These are phyloP conservation scores for Epistrophe grossulariae DNA, from an alignment of 2,888 invertebrate species.

Conservation along the genomic window DNA sequence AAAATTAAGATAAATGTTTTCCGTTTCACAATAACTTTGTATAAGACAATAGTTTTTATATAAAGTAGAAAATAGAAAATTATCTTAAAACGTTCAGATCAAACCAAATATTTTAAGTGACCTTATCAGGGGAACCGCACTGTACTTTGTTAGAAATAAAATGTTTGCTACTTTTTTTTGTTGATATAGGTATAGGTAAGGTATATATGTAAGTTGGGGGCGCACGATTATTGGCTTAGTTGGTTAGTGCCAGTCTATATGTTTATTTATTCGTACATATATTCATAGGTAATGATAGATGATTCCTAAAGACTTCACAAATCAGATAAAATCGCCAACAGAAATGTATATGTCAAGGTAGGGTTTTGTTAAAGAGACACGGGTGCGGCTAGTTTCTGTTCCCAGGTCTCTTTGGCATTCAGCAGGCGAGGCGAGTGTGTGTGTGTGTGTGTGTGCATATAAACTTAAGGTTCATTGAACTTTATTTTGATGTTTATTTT, in stretches of 20 bases:
- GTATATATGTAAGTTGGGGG: conserved; percentile 27
- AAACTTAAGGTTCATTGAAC: conserved; percentile 45
- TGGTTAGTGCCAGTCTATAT: conserved; percentile 45
- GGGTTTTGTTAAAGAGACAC: conserved; percentile 11
- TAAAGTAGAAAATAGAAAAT: no score
- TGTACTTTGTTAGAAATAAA: conserved; percentile 34
- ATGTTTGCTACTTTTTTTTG: not conserved
- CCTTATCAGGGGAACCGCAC: not conserved
- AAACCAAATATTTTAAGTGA: no score
- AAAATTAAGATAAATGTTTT: no score
- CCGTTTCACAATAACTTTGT: no score
- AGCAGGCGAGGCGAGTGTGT: not conserved
- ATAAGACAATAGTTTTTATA: no score
- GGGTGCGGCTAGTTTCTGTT: conserved; percentile 34
- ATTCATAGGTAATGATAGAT: conserved; percentile 50
- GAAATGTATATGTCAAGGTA: conserved; percentile 26
- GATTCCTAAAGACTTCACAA: conserved; percentile 37
- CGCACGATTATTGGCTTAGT: conserved; percentile 53
- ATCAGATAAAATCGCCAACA: conserved; percentile 23
- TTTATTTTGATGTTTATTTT: conserved; percentile 34
- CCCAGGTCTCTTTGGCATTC: conserved; percentile 35
- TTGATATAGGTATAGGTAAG: not conserved
- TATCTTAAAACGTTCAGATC: no score
- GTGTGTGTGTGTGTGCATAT: conserved; percentile 7
- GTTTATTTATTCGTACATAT: conserved; percentile 9